These are phyloP conservation scores for Trinorchestia longiramus DNA, from an alignment of 1,140 invertebrate species.

Conservation along the genomic window DNA sequence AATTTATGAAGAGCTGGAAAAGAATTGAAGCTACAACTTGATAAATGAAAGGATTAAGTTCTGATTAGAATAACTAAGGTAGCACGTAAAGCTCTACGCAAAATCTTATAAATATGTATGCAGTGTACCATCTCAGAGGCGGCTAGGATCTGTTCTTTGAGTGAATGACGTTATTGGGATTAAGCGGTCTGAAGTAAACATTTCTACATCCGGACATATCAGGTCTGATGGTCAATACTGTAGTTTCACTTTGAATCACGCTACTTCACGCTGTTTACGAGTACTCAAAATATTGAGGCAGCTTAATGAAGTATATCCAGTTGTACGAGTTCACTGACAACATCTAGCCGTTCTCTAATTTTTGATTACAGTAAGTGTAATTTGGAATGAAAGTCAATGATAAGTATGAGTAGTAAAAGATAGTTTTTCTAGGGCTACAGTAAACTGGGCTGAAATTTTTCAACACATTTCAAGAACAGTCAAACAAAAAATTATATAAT, in stretches of 20 bases:
- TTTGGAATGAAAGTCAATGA: neutral
- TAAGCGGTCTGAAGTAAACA: neutral
- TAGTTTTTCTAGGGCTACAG: too few relatives aligned
- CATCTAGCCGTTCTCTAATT: neutral
- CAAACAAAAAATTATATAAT: neutral
- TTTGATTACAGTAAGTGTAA: neutral
- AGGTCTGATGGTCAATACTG: neutral
- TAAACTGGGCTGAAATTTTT: neutral
- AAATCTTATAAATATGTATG: neutral
- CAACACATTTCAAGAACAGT: neutral
- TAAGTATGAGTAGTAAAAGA: too few relatives aligned
- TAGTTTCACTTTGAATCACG: neutral
- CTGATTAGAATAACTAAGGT: neutral
- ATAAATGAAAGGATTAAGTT: neutral
- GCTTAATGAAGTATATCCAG: neutral
- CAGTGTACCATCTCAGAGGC: neutral
- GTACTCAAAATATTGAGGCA: too few relatives aligned
- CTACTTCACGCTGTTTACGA: neutral
- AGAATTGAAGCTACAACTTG: neutral
- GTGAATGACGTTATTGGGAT: neutral
- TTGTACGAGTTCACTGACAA: neutral
- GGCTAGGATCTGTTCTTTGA: neutral
- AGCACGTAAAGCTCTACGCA: neutral
- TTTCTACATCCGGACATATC: neutral
- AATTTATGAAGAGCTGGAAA: neutral